Conservation (phyloP, 2,797 vertebrate genomes). For the Triplophysa bombifrons region DNA sequence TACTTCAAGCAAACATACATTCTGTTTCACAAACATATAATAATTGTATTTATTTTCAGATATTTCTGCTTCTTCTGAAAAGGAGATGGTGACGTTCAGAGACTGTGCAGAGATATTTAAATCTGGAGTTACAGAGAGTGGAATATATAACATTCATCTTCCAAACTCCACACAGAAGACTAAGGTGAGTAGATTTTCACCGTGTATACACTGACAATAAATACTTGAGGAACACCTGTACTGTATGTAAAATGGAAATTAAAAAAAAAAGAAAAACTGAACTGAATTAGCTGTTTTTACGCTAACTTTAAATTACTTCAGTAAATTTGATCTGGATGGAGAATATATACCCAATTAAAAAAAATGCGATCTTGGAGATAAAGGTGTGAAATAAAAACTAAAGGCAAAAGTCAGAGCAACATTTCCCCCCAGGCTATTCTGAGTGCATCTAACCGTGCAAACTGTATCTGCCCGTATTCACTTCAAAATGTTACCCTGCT, state of each 20-base stretch:
- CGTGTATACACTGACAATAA: not conserved
- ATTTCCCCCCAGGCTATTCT: constrained; percentile 54
- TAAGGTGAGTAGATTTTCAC: constrained; percentile 68
- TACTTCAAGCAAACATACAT: not conserved
- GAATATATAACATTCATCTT: constrained; percentile 76
- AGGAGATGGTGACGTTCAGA: constrained; percentile 69
- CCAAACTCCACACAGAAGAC: constrained; percentile 76
- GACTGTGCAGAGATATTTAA: constrained; percentile 81
- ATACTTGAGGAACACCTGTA: not conserved
- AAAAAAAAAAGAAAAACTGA: no score
- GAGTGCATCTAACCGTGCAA: constrained; percentile 56
- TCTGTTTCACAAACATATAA: constrained; percentile 17
- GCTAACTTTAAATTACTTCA: not conserved
- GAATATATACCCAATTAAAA: constrained; percentile 47
- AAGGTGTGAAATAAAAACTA: constrained; percentile 59
- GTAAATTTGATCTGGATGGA: constrained; percentile 53
- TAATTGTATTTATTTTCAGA: constrained; percentile 61
- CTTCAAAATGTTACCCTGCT: constrained; percentile 53
- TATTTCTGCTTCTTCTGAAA: constrained; percentile 67
- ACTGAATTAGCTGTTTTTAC: no score
- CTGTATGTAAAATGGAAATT: no score
- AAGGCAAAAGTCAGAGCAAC: constrained; percentile 63
- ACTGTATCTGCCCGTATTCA: constrained; percentile 50
- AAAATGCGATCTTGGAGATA: constrained; percentile 56
- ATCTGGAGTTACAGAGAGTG: constrained; percentile 76